Conservation (phyloP, 1,140 invertebrate genomes). For the Conopomorpha cramerella region DNA sequence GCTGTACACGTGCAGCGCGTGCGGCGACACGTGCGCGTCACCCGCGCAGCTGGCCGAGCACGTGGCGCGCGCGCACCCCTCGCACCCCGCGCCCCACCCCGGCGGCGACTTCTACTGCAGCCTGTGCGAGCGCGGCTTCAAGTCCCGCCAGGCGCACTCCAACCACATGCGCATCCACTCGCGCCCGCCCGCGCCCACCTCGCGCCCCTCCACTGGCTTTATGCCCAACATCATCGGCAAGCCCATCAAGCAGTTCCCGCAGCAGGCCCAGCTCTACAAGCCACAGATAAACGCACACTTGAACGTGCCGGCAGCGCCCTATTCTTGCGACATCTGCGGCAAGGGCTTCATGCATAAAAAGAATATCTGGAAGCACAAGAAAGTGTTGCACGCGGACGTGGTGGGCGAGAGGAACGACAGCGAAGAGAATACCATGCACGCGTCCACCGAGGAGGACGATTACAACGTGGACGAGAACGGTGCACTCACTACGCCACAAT, state of each 20-base stretch:
- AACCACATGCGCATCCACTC: slow-evolving; percentile 60
- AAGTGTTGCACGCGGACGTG: slow-evolving; percentile 52
- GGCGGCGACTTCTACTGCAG: slow-evolving; percentile 46
- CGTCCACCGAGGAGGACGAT: slow-evolving; percentile 54
- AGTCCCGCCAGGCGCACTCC: slow-evolving; percentile 55
- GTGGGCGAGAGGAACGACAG: slow-evolving; percentile 35
- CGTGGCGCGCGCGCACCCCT: slow-evolving; percentile 49
- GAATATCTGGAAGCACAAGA: slow-evolving; percentile 61
- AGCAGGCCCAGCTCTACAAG: slow-evolving; percentile 29
- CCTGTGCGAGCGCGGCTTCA: slow-evolving; percentile 51
- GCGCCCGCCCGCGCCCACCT: slow-evolving; percentile 49
- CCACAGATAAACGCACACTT: slow-evolving; percentile 29
- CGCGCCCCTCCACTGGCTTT: slow-evolving; percentile 37
- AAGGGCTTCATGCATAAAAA: slow-evolving; percentile 63
- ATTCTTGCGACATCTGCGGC: slow-evolving; percentile 64
- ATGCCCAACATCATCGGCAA: slow-evolving; percentile 44
- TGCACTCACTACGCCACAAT: slow-evolving; percentile 46
- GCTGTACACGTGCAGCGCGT: slow-evolving; percentile 65
- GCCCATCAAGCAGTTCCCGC: slow-evolving; percentile 30
- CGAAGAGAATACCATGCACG: slow-evolving; percentile 48
- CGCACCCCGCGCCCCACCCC: slow-evolving; percentile 10
- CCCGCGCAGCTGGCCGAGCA: slow-evolving; percentile 61
- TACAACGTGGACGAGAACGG: slow-evolving; percentile 48
- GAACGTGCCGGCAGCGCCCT: slow-evolving; percentile 41
- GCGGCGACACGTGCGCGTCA: slow-evolving; percentile 65